Base-by-base conservation (phyloP, 2,888 invertebrate species). In the Aleiodes leptofemur region DNA sequence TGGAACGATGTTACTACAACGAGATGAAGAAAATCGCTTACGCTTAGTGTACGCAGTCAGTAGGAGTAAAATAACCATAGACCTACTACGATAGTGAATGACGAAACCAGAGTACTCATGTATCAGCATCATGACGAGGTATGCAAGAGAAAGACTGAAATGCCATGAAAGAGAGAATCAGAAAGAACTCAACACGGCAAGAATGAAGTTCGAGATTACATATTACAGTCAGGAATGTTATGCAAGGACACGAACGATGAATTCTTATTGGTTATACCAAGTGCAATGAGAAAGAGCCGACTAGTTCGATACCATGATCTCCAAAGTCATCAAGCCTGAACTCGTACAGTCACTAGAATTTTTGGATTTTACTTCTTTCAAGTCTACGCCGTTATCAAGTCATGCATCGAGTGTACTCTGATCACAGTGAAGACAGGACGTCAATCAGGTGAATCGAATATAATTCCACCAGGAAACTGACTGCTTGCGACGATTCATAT, bases 51-150 rank as follows among this genome's bases (percentile, higher is more conserved):
- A 43, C 43, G 43, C 43, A 8, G 8, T 43, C 76, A 85, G 85
- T 53, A 76, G 83, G 11, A 79, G 81, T 59, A 85, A 82, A 64
- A 77, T 84, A 13, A 16, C 51, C 50, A 5, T 81, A 11, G 85
- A 87, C 71, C 64, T 78, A 4, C 51, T 86, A 14, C 23, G 0
- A 16, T 64, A n/a, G 16, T 43, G 6, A 48, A 43, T 9, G 43
- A 64, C 23, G 13, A 29, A n/a, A 31, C 29, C 0, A 34, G 34
- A n/a, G n/a, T 34, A 29, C 13, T 59, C 5, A 34, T 59, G 31
- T 31, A 59, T 11, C 38, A 64, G 9, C 43, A 38, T 31, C 4
- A 11, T 2, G 48, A 38, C 14, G 43, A 64, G 7, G 3, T 9
- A 8, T 38, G 8, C 14, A 38, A 9, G 13, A 57, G 1, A 16